Conservation (phyloP, 2,888 invertebrate species). For the Epiblema foenella region DNA sequence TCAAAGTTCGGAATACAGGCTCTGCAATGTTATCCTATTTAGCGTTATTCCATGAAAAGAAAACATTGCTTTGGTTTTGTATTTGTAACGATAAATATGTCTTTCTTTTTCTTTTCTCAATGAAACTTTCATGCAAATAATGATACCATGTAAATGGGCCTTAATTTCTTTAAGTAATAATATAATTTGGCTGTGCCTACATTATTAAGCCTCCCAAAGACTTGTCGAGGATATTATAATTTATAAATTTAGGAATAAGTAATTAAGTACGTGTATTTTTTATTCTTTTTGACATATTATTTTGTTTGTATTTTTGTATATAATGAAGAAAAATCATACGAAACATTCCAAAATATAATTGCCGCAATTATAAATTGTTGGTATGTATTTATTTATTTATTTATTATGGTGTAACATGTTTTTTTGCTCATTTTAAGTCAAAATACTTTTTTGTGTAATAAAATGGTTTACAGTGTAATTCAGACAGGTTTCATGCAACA, state of each 20-base stretch:
- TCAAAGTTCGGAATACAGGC: too few species aligned
- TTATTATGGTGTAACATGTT: conserved; percentile 32
- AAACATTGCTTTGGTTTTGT: too few species aligned
- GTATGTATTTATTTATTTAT: conserved; percentile 18
- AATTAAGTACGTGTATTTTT: conserved; percentile 35
- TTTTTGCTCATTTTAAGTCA: conserved; percentile 47
- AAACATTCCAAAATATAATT: conserved; percentile 51
- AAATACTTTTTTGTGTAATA: neutral
- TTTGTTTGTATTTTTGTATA: conserved; percentile 49
- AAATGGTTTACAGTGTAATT: conserved; percentile 23
- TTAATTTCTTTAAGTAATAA: neutral
- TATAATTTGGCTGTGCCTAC: conserved; percentile 49
- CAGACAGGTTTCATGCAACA: neutral
- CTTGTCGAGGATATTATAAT: conserved; percentile 22
- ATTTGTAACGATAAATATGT: too few species aligned
- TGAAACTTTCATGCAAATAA: too few species aligned
- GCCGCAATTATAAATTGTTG: conserved; percentile 35
- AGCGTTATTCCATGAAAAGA: too few species aligned
- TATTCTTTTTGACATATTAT: conserved; percentile 44
- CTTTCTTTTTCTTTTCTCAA: too few species aligned
- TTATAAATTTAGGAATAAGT: conserved; percentile 21
- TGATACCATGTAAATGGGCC: too few species aligned
- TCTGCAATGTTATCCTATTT: too few species aligned
- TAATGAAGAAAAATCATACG: conserved; percentile 45
- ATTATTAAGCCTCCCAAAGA: conserved; percentile 46